Conservation (phyloP, 2,888 invertebrate genomes). For the Carterocephalus palaemon region DNA sequence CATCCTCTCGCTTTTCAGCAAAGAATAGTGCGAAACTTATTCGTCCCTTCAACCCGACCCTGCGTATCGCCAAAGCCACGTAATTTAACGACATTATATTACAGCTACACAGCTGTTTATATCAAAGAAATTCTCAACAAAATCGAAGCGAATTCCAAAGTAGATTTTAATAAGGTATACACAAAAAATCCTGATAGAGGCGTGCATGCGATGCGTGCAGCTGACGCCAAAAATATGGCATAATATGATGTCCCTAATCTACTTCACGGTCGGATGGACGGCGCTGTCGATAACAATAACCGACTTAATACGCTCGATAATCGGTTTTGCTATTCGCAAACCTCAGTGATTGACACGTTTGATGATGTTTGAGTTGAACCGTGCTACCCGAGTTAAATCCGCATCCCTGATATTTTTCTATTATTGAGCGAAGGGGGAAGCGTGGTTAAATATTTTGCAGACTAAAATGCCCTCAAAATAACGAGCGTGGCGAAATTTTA, state of each 20-base stretch:
- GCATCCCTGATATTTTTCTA: conserved; percentile 46
- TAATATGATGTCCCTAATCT: conserved; percentile 78
- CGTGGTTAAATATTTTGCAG: conserved; percentile 23
- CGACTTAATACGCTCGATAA: conserved; percentile 76
- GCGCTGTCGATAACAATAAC: conserved; percentile 76
- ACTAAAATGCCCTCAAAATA: conserved; percentile 20
- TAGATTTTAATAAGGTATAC: conserved; percentile 47
- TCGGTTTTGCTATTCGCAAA: conserved; percentile 76
- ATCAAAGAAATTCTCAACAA: conserved; percentile 34
- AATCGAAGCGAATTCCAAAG: conserved; percentile 31
- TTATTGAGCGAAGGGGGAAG: conserved; percentile 33
- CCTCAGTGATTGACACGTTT: conserved; percentile 76
- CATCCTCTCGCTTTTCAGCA: conserved; percentile 45
- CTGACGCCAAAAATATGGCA: conserved; percentile 74
- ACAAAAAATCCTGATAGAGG: conserved; percentile 45
- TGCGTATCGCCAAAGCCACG: conserved; percentile 51
- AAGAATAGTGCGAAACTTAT: conserved; percentile 66
- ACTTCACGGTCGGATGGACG: conserved; percentile 68
- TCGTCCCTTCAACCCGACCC: conserved; percentile 53
- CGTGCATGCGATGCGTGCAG: conserved; percentile 68
- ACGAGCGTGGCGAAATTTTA: conserved; percentile 20
- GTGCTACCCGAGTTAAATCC: conserved; percentile 51
- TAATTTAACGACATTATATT: conserved; percentile 54
- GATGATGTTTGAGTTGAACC: conserved; percentile 63
- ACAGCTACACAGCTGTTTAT: conserved; percentile 38